Evolutionary conservation across 2,113 vertebrate genomes (phyloP), one percentile per base, ranked within the genome.

Genomic region (Sinocyclocheilus maitianheensis): DNA sequence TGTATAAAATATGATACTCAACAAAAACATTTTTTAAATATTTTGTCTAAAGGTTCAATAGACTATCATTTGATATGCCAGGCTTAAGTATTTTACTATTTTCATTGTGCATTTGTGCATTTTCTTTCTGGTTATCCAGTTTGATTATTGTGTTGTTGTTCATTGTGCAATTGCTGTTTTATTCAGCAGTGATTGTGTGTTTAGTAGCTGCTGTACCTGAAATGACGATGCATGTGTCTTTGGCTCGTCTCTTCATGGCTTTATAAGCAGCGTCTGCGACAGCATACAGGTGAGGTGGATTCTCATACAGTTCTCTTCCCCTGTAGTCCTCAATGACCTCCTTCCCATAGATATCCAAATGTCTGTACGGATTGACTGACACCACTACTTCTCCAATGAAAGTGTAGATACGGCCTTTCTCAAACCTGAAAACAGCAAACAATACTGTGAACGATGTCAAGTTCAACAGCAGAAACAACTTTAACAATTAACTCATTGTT

Each of bases 351-450:
- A 98, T 93, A 3, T 96, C 95, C 93, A 97, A 92, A 26, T 93
- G 76, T 86, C 88, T 94, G 93, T 98, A 99, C 0, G 97, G 97
- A 91, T 99, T 99, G 24, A 99, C 92, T 0, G 97, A 97, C 75
- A 99, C 97, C 26, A 99, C 96, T 86, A 99, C 97, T 78, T 99
- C 97, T 4, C 97, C 97, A 0, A 99, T 99, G 89, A 96, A 99
- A 6, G 97, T 98, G 92, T 99, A 99, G 92, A 98, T 99, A 0
- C 93, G 93, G 5, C 95, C 96, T 62, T 95, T 96, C 62, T 96
- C 91, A 24, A 98, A 98, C 95, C 97, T 99, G 91, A 55, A 86
- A 51, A 88, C 40, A 55, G 72, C 11, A 75, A 62, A 76, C 13
- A 48, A 75, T 22, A 43, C 30, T 48, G 24, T 53, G 46, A 60